Evolutionary conservation across 1,140 invertebrate genomes (phyloP), one percentile per base, ranked within the genome.

Genomic region (Vanessa atalanta): DNA sequence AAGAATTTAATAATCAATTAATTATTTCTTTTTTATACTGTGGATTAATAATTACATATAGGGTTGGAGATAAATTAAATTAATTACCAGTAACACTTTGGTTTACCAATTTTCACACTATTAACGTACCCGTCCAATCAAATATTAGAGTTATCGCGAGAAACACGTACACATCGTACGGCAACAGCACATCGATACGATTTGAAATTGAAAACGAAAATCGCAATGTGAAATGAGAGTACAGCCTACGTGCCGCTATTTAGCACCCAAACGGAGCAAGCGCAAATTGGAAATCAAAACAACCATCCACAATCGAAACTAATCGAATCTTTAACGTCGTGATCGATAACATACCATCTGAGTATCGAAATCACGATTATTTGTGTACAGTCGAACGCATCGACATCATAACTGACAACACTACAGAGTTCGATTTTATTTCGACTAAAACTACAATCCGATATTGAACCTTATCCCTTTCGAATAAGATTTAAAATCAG

Each of bases 261-360:
- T 92, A 92, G 85, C 88, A 79, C 83, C 79, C 84, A 88, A 89
- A 89, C 86, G 83, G 81, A 79, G 90, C 87, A 88, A 87, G 90
- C 88, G 88, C 87, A 90, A 92, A 92, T 91, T 92, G 88, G 89
- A 91, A 90, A 92, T 92, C 90, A 92, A 92, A 92, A 92, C 90
- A 92, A 88, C 83, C 84, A 86, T 86, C 87, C 86, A 83, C 87
- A 87, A 89, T 91, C 88, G 86, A 88, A 86, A 83, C 88, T 84
- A 90, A 89, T 91, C 88, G 88, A 92, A 88, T 88, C 85, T 82
- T 89, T 89, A 89, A 76, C 85, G 80, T 90, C 88, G 89, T 92
- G 89, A 90, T 92, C 90, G 87, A 91, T 90, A 89, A 86, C 84
- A 84, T 84, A 84, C 84, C 83, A 83, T 84, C 88, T 81, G 83